Evolutionary conservation across 2,797 vertebrate genomes (phyloP), one percentile per base, ranked within the genome.

Genomic region (Sebastes goodei): DNA sequence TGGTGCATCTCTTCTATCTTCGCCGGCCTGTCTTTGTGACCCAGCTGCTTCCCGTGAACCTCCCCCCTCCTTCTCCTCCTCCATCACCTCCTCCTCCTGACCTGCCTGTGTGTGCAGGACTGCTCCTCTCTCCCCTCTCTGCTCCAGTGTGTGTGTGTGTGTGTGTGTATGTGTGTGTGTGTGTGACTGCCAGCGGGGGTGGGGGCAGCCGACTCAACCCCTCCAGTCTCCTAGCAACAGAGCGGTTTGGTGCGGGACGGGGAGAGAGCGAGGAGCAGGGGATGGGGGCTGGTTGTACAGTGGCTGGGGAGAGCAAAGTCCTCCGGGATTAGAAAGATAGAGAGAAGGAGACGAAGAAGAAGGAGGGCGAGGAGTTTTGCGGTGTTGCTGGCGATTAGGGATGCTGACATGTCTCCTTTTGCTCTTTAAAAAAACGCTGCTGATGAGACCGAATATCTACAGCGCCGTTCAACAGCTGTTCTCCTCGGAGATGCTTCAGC

Each of bases 181-280:
- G 82, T 83, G 86, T 65, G 89, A 94, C 91, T 94, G 95, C 95
- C 94, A 93, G 92, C 88, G 94, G 94, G 94, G 94, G 92, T 93
- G 92, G 92, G 94, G 95, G 96, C 93, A 92, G 95, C 89, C 88
- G 90, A 93, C 94, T 96, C 94, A 96, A 94, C 94, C 95, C 95
- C 95, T 95, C 94, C 93, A 95, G 96, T 96, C 95, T 96, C 96
- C 96, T 96, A 96, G 95, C 96, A 96, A 96, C 96, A 96, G 96
- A 95, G 95, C 95, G 94, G 95, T 96, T 96, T 96, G 95, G 94
- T 95, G 94, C 89, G 95, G 95, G 95, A 96, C 95, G 89, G 94
- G 90, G 90, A 94, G 90, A 81, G 89, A 53, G 49, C 17, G 49
- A 53, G 20, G 87, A 74, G 88, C 64, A 72, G 90, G 88, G 89